phyloP scores from a whole-genome alignment of 1,140 invertebrate genomes.

The Euura lappo region DNA sequence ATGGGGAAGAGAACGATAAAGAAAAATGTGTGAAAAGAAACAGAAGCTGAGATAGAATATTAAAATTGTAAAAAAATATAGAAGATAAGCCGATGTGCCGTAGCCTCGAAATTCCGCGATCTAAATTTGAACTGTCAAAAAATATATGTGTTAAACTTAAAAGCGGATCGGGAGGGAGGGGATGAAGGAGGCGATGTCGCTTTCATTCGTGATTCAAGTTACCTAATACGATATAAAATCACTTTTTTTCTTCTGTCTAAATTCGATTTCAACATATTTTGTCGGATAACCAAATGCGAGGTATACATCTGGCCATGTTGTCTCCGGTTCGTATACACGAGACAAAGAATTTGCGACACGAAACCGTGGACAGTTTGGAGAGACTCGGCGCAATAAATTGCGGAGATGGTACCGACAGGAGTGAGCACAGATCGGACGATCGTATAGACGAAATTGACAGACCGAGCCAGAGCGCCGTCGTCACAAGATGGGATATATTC shows the following conservation, averaged over 20 bases:
- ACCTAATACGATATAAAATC: no score
- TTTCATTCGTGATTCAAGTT: no score
- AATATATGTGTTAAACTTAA: not conserved
- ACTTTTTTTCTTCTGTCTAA: no score
- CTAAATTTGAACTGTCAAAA: not conserved
- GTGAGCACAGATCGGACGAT: not conserved
- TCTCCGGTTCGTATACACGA: not conserved
- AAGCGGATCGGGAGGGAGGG: not conserved
- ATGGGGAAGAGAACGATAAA: no score
- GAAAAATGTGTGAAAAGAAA: no score
- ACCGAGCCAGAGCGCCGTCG: not conserved
- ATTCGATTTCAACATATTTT: no score
- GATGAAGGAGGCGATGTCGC: not conserved
- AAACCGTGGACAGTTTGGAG: not conserved
- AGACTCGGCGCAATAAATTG: no score
- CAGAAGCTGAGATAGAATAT: no score
- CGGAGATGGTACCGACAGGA: not conserved
- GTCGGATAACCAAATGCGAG: not conserved
- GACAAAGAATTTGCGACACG: not conserved
- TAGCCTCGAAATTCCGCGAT: not conserved
- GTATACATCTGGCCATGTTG: not conserved
- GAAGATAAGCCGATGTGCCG: no score
- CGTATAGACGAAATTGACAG: not conserved
- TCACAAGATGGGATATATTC: conserved; percentile 45
- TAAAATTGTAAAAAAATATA: no score